phyloP scores from a whole-genome alignment of 35 echinoderm and acorn worm species.

The Apostichopus parvimensis region DNA sequence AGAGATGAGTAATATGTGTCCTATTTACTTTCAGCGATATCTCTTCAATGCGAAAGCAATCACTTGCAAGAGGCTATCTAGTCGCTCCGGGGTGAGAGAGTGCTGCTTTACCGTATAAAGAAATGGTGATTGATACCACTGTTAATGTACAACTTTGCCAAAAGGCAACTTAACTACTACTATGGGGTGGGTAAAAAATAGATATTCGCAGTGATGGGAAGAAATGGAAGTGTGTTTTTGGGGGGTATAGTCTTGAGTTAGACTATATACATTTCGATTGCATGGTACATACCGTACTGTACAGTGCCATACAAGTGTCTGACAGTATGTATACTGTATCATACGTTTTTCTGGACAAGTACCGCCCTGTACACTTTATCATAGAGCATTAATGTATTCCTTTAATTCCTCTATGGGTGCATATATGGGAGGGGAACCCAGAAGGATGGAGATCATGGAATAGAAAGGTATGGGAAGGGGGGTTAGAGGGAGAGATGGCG shows the following conservation, averaged over 20 bases:
- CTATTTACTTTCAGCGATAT: conserved; percentile 25
- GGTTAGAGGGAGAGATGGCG: too few relatives aligned
- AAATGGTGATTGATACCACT: not conserved
- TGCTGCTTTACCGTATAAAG: conserved; percentile 7
- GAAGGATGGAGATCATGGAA: too few relatives aligned
- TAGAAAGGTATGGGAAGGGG: too few relatives aligned
- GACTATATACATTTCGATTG: not conserved
- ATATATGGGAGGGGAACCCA: too few relatives aligned
- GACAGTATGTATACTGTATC: too few relatives aligned
- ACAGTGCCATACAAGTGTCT: too few relatives aligned
- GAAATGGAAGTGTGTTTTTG: not conserved
- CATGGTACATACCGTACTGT: too few relatives aligned
- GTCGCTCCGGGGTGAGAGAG: conserved; percentile 1
- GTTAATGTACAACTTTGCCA: conserved; percentile 1
- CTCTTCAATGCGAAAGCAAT: conserved; percentile 41
- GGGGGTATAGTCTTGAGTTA: not conserved
- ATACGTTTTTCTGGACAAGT: too few relatives aligned
- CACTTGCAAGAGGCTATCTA: conserved; percentile 2
- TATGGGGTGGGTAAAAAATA: not conserved
- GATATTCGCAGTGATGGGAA: not conserved
- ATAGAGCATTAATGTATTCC: too few relatives aligned
- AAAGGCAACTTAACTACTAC: not conserved
- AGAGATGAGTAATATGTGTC: conserved; percentile 45
- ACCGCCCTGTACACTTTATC: too few relatives aligned
- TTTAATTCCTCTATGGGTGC: too few relatives aligned